phyloP scores from a whole-genome alignment of 2,113 vertebrate species.

The Mormyrus lacerda region DNA sequence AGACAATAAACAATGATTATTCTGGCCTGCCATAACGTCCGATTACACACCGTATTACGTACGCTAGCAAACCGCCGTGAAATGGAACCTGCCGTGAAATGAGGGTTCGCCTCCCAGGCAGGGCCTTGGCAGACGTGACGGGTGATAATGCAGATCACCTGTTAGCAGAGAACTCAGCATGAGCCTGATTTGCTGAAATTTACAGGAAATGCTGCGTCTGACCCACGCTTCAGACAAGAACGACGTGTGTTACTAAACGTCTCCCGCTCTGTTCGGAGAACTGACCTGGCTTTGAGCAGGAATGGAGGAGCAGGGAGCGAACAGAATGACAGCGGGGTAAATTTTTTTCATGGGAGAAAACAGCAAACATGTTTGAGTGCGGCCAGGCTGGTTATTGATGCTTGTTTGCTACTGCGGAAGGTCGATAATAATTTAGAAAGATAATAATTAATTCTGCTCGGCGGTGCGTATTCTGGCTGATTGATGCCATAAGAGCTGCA shows the following conservation, averaged over 20 bases:
- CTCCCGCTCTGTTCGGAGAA: background rate
- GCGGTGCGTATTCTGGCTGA: background rate
- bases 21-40: background rate
- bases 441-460: background rate
- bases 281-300: background rate
- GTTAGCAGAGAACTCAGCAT: background rate
- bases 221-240: background rate
- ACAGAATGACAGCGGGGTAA: background rate
- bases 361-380: background rate
- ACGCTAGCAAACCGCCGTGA: background rate
- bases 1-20: background rate
- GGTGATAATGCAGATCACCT: background rate
- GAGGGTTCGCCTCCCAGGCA: background rate
- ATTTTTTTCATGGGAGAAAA: background rate
- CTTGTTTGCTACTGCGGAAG: background rate
- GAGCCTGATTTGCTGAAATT: background rate
- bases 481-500: background rate
- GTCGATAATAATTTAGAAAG: background rate
- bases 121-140: background rate
- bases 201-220: background rate
- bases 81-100: background rate
- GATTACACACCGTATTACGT: background rate
- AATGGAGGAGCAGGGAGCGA: background rate
- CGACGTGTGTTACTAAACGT: background rate
- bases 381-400: background rate